These are phyloP conservation scores for Coilia nasus DNA, from an alignment of 2,797 vertebrate species.

Conservation along the genomic window DNA sequence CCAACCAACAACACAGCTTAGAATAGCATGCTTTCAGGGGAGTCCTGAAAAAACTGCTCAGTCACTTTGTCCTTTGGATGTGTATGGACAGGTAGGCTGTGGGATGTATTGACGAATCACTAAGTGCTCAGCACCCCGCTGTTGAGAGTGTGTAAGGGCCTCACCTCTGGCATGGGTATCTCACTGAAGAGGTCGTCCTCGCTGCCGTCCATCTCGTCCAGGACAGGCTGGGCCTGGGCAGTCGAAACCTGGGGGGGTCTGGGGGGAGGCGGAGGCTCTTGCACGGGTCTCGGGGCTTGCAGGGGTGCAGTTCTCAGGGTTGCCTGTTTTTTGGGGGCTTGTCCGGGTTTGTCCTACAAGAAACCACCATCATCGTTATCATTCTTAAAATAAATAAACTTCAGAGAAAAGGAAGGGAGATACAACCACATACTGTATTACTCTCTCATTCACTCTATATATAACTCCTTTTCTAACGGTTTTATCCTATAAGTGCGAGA, in stretches of 20 bases:
- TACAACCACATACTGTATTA: not conserved
- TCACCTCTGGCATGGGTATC: constrained; percentile 61
- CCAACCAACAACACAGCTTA: too few species aligned
- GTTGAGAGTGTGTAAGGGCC: not conserved
- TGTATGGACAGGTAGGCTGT: not conserved
- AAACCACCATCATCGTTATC: not conserved
- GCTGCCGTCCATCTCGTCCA: constrained; percentile 46
- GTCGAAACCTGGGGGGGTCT: too few species aligned
- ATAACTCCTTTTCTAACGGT: not conserved
- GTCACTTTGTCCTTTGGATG: not conserved
- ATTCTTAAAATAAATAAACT: not conserved
- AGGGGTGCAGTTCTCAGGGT: not conserved
- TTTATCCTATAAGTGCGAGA: constrained; percentile 22
- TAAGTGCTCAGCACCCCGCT: too few species aligned
- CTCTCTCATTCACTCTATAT: not conserved
- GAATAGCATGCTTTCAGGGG: not conserved
- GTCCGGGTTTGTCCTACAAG: not conserved
- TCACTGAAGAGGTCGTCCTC: constrained; percentile 59
- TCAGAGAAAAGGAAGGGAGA: not conserved
- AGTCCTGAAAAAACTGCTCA: not conserved
- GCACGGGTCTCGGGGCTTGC: not conserved
- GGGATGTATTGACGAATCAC: not conserved
- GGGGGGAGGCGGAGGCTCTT: not conserved
- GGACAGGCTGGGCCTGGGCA: not conserved
- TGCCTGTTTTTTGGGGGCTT: not conserved